Base-by-base conservation (phyloP, 2,113 vertebrate genomes). In the Caranx melampygus region DNA sequence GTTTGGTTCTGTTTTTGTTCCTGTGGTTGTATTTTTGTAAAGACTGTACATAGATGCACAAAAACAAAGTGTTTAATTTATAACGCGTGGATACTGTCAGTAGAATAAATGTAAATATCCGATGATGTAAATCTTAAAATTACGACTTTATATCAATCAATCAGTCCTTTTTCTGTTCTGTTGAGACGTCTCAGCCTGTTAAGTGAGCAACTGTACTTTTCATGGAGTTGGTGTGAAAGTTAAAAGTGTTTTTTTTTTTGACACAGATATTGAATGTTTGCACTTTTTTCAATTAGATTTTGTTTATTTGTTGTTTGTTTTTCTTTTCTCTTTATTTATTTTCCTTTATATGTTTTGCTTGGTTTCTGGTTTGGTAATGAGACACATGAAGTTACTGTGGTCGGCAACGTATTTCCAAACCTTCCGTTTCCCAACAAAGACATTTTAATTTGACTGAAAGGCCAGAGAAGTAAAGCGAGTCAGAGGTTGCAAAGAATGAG, bases 1-100 rank as follows among this genome's bases (percentile, higher is more conserved):
- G 65, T n/a, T 44, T 62, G 42, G 16, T 68, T 62, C 61, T 66
- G 15, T 55, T 76, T 69, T 47, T 73, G 45, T 45, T 47, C 68
- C 81, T 88, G 76, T 72, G 66, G 71, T 84, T 82, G 75, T 90
- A 79, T 92, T 90, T 94, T 90, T 93, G 83, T 92, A 91, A 81
- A 91, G 78, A 81, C 71, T 89, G 76, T 69, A 65, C 44, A 76
- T 77, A 79, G 3, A 80, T 62, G 73, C 75, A 74, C 64, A 85
- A 68, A 67, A 40, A 52, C 66, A 26, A 75, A 65, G 62, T 74
- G 80, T 87, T 92, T 49, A 35, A 40, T 73, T 80, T 81, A 57
- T 88, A 89, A 83, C 42, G 54, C 83, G 86, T 86, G 70, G 70
- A 64, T 72, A 62, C 57, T 55, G 45, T 74, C 64, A 34, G 76